phyloP scores from a whole-genome alignment of 2,113 vertebrate genomes.

The Cynocephalus volans region DNA sequence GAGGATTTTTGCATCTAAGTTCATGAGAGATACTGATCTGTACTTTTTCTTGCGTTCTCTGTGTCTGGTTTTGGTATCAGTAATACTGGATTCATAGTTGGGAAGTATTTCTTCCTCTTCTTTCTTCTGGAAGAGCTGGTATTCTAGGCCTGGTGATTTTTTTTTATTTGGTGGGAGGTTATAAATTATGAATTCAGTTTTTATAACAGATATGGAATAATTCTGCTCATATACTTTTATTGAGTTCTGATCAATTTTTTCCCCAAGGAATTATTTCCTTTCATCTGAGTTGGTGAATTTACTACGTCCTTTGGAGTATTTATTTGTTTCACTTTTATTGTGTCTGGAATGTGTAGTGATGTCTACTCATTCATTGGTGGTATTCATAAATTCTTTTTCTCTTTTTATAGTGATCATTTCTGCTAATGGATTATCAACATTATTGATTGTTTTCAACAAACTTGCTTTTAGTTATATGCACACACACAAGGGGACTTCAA shows the following conservation, averaged over 20 bases:
- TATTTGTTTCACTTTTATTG: background rate
- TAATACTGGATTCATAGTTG: background rate
- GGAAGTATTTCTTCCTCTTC: background rate
- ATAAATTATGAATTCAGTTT: no score
- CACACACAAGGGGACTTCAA: no score
- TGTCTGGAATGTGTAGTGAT: background rate
- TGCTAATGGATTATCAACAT: background rate
- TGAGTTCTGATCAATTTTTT: background rate
- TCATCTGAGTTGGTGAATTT: background rate
- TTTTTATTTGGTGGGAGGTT: no score
- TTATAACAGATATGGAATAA: no score
- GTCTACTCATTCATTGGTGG: background rate
- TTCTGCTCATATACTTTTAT: no score
- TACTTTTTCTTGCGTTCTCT: background rate
- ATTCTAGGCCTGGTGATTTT: no score
- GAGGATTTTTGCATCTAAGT: background rate
- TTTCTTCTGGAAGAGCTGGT: background rate
- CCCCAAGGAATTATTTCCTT: background rate
- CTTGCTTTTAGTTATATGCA: background rate
- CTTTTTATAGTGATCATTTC: background rate
- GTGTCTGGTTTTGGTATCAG: background rate
- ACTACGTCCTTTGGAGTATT: background rate
- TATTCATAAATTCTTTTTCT: background rate
- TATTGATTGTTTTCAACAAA: background rate
- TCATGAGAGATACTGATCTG: background rate